Conservation (phyloP, 2,797 vertebrate genomes). For the Astyanax mexicanus region DNA sequence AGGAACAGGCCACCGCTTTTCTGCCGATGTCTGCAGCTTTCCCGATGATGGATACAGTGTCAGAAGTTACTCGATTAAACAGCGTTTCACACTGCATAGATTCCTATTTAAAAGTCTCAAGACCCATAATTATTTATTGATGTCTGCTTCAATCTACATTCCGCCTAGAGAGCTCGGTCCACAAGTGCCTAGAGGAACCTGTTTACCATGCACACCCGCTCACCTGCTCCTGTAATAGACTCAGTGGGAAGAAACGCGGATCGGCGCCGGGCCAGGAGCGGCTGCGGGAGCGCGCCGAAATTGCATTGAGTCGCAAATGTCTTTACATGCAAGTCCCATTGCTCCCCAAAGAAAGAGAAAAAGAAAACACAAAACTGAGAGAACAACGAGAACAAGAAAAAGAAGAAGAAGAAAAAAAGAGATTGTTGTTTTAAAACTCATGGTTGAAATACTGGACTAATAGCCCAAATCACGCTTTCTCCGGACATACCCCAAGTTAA, state of each 20-base stretch:
- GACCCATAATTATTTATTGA: conserved; percentile 97
- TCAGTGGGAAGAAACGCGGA: conserved; percentile 72
- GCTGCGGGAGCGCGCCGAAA: conserved; percentile 54
- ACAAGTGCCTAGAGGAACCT: conserved; percentile 86
- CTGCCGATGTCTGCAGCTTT: conserved; percentile 79
- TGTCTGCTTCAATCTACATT: conserved; percentile 90
- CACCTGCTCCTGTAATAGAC: conserved; percentile 81
- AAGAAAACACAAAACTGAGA: conserved; percentile 32
- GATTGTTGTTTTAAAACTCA: conserved; percentile 58
- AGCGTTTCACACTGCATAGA: conserved; percentile 83
- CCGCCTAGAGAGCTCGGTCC: conserved; percentile 77
- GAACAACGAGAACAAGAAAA: conserved; percentile 39
- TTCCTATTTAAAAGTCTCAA: conserved; percentile 96
- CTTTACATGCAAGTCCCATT: conserved; percentile 64
- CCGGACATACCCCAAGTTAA: neutral
- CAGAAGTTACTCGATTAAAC: conserved; percentile 83
- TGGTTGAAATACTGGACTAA: conserved; percentile 59
- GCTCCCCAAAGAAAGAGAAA: conserved; percentile 59
- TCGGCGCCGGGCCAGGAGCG: conserved; percentile 67
- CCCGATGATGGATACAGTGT: conserved; percentile 79
- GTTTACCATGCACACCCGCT: conserved; percentile 88
- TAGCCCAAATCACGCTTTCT: conserved; percentile 53
- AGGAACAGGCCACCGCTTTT: conserved; percentile 62
- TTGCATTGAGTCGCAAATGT: conserved; percentile 65
- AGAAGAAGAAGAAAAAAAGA: neutral